These are phyloP conservation scores for Nasonia giraulti DNA, from an alignment of 1,140 invertebrate species.

Conservation along the genomic window DNA sequence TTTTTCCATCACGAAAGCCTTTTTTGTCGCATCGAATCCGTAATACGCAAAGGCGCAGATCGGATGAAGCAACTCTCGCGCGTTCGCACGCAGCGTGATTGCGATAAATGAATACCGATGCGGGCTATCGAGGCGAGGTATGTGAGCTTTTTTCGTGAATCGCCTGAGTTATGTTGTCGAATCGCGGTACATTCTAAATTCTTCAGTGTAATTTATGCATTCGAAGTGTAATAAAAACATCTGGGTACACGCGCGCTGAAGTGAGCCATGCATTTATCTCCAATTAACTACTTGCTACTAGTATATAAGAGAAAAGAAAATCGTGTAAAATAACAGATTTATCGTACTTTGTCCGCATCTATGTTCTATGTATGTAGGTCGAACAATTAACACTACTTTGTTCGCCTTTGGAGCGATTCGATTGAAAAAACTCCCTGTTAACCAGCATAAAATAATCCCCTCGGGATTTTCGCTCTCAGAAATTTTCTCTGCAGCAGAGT, in stretches of 20 bases:
- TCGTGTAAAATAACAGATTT: too few species aligned
- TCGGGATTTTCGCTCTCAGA: background rate
- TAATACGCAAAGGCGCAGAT: too few species aligned
- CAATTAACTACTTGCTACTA: background rate
- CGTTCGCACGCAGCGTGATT: background rate
- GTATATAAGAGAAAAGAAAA: too few species aligned
- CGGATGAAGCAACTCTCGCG: background rate
- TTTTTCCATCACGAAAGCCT: background rate
- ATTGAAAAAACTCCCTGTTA: background rate
- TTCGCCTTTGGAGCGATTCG: too few species aligned
- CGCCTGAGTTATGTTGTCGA: background rate
- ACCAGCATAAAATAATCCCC: background rate
- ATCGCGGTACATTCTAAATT: background rate
- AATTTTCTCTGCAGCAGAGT: background rate
- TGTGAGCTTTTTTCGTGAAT: background rate
- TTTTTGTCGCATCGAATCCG: too few species aligned
- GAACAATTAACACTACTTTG: too few species aligned
- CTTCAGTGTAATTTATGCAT: background rate
- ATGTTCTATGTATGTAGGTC: too few species aligned
- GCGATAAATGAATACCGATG: background rate
- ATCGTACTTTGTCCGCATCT: too few species aligned
- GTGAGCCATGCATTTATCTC: background rate
- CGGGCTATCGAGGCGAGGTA: background rate
- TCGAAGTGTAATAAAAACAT: background rate
- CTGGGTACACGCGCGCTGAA: background rate